Percentiles rank a stretch among this genome's conserved stretches.
Evolutionary conservation across 2,113 vertebrate genomes (phyloP).

Genomic region (Smithornis capensis): DNA sequence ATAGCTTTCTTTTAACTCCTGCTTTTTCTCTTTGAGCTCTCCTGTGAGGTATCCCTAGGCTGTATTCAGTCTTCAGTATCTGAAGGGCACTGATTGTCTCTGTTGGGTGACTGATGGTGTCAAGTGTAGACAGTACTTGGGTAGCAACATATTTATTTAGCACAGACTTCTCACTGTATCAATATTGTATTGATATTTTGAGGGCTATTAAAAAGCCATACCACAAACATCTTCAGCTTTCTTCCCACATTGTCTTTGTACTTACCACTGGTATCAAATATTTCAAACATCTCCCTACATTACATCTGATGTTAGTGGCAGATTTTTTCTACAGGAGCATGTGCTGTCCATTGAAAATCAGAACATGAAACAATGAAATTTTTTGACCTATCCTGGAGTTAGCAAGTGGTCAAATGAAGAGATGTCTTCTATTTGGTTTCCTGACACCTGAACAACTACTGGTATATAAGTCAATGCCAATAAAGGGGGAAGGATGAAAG

Average conservation of each 20-base stretch:
- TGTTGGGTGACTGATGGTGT: too few relatives aligned
- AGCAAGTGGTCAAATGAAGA: neutral
- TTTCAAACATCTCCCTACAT: neutral
- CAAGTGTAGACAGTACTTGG: neutral
- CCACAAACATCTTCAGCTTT: neutral
- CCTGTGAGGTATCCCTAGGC: too few relatives aligned
- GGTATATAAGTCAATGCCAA: rapidly evolving
- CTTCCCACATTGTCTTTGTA: neutral
- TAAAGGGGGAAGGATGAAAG: neutral
- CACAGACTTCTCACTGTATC: neutral
- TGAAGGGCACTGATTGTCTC: too few relatives aligned
- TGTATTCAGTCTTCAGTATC: too few relatives aligned
- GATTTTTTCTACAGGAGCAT: neutral
- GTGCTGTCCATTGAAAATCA: neutral
- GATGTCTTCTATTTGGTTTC: neutral
- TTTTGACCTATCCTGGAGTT: neutral
- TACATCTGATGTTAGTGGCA: neutral
- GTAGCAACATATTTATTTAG: neutral
- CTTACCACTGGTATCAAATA: neutral
- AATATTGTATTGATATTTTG: neutral
- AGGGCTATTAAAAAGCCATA: neutral
- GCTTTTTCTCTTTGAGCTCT: neutral
- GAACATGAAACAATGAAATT: neutral
- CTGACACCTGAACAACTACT: neutral
- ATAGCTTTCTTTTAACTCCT: neutral